A percentile compares a stretch with the other conserved stretches of the same genome.
Conservation (phyloP, 2,888 invertebrate genomes). For the Pycnomerus fuliginosus region DNA sequence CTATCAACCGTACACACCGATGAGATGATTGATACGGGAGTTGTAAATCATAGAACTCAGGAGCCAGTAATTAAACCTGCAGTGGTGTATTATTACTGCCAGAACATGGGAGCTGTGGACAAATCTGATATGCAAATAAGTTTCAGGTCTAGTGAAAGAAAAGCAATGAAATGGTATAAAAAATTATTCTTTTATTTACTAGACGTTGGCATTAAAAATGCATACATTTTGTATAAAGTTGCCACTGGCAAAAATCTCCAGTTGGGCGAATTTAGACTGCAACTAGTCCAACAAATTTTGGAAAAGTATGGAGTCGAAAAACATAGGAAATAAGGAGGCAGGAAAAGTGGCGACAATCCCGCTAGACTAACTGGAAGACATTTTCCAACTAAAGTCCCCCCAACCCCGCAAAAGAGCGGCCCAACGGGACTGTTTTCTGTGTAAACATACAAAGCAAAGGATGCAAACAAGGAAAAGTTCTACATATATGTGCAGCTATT, state of each 20-base stretch:
- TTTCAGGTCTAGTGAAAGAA: slow-evolving; percentile 25
- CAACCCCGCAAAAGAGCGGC: slow-evolving; percentile 20
- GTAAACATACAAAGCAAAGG: background rate
- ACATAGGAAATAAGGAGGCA: slow-evolving; percentile 6
- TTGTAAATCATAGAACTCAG: background rate
- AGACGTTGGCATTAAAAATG: slow-evolving; percentile 29
- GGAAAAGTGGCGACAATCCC: slow-evolving; percentile 4
- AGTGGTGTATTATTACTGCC: slow-evolving; percentile 32
- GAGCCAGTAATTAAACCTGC: slow-evolving; percentile 7
- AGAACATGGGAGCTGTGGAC: slow-evolving; percentile 37
- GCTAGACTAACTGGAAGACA: slow-evolving; percentile 21
- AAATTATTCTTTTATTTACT: slow-evolving; percentile 33
- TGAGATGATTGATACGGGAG: slow-evolving; percentile 1
- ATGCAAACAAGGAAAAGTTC: background rate
- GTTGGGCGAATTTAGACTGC: slow-evolving; percentile 14
- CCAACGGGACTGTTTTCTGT: slow-evolving; percentile 5
- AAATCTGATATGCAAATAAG: slow-evolving; percentile 30
- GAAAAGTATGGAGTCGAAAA: slow-evolving; percentile 15
- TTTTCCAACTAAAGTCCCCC: slow-evolving; percentile 23
- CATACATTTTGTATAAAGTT: slow-evolving; percentile 28
- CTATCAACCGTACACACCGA: slow-evolving; percentile 23
- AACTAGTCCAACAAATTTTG: slow-evolving; percentile 19
- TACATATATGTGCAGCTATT: background rate
- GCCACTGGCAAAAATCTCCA: slow-evolving; percentile 12
- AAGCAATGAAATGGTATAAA: slow-evolving; percentile 30